These are phyloP conservation scores for Spongia lamella DNA, from an alignment of 37 sponge, comb jelly and placozoan species.

Conservation along the genomic window DNA sequence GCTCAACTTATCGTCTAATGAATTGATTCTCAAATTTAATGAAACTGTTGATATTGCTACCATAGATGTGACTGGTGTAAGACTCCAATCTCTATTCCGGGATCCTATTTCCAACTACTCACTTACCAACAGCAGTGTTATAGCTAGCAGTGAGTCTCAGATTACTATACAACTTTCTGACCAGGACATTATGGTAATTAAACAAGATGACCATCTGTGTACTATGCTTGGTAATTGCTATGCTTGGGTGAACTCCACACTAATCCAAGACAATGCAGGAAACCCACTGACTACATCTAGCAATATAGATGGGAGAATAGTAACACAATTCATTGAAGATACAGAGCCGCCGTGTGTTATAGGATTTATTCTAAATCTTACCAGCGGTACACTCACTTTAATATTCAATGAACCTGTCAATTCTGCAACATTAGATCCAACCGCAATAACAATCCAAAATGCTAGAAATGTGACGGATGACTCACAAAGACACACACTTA, in stretches of 20 bases:
- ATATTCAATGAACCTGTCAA: slow-evolving; percentile 82
- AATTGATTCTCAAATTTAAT: slow-evolving; percentile 61
- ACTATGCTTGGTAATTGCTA: slow-evolving; percentile 76
- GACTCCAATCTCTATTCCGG: slow-evolving; percentile 74
- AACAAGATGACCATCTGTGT: slow-evolving; percentile 58
- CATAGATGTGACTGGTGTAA: slow-evolving; percentile 59
- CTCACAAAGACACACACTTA: slow-evolving; percentile 38
- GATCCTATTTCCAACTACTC: slow-evolving; percentile 53
- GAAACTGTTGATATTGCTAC: slow-evolving; percentile 69
- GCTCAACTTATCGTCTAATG: slow-evolving; percentile 66
- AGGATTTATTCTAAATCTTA: slow-evolving; percentile 66
- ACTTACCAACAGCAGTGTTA: slow-evolving; percentile 24
- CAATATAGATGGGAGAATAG: slow-evolving; percentile 75
- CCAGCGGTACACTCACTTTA: slow-evolving; percentile 44
- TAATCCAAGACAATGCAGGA: slow-evolving; percentile 57
- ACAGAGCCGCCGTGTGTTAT: slow-evolving; percentile 44
- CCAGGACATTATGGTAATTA: slow-evolving; percentile 57
- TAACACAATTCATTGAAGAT: slow-evolving; percentile 64
- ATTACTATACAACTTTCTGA: slow-evolving; percentile 54
- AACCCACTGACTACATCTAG: slow-evolving; percentile 39
- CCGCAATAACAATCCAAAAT: slow-evolving; percentile 75
- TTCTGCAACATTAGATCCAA: slow-evolving; percentile 60
- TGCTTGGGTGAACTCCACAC: slow-evolving; percentile 31
- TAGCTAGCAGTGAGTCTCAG: slow-evolving; percentile 11
- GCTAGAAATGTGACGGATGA: slow-evolving; percentile 39